phyloP scores from a whole-genome alignment of 1,140 invertebrate species.

The Fragariocoptes setiger region DNA sequence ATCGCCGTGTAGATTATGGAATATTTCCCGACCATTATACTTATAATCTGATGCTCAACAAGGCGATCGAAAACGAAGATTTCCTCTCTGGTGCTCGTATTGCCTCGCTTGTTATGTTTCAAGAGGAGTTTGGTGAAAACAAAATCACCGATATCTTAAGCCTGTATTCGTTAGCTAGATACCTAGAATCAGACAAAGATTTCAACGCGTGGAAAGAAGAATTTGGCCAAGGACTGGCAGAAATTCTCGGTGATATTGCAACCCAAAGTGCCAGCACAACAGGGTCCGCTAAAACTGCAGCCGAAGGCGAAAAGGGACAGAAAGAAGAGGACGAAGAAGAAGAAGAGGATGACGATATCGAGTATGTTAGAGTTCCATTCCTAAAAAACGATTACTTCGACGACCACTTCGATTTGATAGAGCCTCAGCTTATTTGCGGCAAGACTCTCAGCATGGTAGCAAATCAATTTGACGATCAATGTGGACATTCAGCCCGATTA shows the following conservation, averaged over 20 bases:
- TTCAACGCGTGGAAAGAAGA: constrained; percentile 17
- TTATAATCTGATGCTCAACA: constrained; percentile 47
- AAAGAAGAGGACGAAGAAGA: constrained; percentile 15
- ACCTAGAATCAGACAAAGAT: constrained; percentile 23
- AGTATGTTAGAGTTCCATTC: constrained; percentile 27
- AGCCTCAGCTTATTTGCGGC: constrained; percentile 31
- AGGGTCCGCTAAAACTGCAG: constrained; percentile 12
- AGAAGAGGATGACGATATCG: constrained; percentile 22
- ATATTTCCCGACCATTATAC: constrained; percentile 48
- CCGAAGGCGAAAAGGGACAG: constrained; percentile 14
- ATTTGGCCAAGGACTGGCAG: constrained; percentile 14
- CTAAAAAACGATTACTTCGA: constrained; percentile 48
- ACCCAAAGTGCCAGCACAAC: not conserved
- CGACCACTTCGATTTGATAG: constrained; percentile 48
- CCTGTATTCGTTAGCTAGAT: constrained; percentile 39
- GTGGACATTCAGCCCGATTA: constrained; percentile 30
- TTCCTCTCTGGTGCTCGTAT: constrained; percentile 32
- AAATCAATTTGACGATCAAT: constrained; percentile 16
- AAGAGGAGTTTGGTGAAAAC: constrained; percentile 42
- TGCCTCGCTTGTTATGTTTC: constrained; percentile 44
- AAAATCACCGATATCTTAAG: constrained; percentile 32
- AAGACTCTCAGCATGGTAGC: constrained; percentile 36
- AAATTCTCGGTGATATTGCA: constrained; percentile 10
- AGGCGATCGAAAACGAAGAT: constrained; percentile 33
- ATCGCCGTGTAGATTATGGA: constrained; percentile 53